A percentile compares a stretch with the other conserved stretches of the same genome.
phyloP scores from a whole-genome alignment of 92 coral and sea anemone genomes.

The Heliopora coerulea region DNA sequence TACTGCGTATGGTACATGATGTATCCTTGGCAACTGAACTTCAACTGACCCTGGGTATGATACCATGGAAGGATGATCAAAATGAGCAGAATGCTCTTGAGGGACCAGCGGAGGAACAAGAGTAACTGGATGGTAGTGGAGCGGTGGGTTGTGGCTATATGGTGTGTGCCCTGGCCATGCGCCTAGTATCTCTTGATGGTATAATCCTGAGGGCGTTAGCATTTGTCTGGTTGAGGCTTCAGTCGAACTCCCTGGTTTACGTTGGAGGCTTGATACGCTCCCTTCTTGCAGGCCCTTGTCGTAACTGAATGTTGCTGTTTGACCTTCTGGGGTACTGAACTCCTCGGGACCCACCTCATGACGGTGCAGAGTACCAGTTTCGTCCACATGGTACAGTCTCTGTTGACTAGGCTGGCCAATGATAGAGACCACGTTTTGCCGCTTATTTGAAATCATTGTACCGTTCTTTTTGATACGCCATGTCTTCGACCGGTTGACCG shows the following conservation, averaged over 20 bases:
- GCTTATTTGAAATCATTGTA: not conserved
- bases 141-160: not conserved
- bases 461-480: not conserved
- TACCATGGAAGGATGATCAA: not conserved
- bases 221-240: constrained; percentile 23
- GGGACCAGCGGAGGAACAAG: not conserved
- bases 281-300: not conserved
- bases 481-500: not conserved
- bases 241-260: not conserved
- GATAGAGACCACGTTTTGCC: constrained; percentile 15
- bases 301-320: constrained; percentile 19
- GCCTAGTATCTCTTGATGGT: not conserved
- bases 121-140: not conserved
- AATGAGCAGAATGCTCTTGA: not conserved
- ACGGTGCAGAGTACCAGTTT: constrained; percentile 37
- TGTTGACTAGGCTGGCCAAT: constrained; percentile 28
- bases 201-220: not conserved
- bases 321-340: constrained; percentile 30
- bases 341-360: constrained; percentile 42
- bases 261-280: not conserved
- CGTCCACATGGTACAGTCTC: constrained; percentile 33
- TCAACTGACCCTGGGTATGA: not conserved
- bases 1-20: constrained; percentile 13
- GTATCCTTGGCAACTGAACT: constrained; percentile 6
- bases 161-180: not conserved